Evolutionary conservation across 2,888 invertebrate genomes (phyloP).

Genomic region (Hoplodrina blanda): DNA sequence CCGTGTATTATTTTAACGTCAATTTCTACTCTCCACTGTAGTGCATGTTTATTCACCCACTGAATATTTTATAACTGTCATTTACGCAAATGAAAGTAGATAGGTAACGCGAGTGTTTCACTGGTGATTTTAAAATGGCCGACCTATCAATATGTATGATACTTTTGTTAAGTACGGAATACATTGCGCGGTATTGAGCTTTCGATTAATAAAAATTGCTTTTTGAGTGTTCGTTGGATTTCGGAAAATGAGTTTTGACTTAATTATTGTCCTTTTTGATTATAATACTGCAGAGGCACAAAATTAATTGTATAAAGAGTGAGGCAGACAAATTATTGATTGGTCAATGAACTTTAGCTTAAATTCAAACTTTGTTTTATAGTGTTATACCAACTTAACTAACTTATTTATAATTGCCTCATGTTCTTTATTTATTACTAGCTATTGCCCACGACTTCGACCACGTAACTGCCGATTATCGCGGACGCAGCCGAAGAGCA

Average conservation of each 20-base stretch:
- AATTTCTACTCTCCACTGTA: slow-evolving; percentile 3
- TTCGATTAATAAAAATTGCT: slow-evolving; percentile 40
- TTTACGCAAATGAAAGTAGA: slow-evolving; percentile 63
- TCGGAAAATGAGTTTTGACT: neutral
- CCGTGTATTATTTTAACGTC: too few species aligned
- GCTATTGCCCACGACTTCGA: too few species aligned
- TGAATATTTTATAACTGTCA: slow-evolving; percentile 67
- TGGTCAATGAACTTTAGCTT: neutral
- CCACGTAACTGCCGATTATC: too few species aligned
- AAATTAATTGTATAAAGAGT: too few species aligned
- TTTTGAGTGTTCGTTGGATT: slow-evolving; percentile 29
- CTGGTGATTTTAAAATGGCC: slow-evolving; percentile 61
- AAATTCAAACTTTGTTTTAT: too few species aligned
- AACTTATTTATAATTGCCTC: too few species aligned
- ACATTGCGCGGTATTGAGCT: slow-evolving; percentile 48
- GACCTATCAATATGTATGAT: slow-evolving; percentile 62
- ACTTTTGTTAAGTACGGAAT: slow-evolving; percentile 52
- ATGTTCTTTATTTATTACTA: too few species aligned
- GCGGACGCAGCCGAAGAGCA: too few species aligned
- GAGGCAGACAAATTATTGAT: neutral
- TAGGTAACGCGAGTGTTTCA: slow-evolving; percentile 29
- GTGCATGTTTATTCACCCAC: slow-evolving; percentile 41
- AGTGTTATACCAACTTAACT: too few species aligned
- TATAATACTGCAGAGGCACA: neutral
- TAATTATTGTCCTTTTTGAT: neutral